Percentiles rank a stretch among this genome's conserved stretches.
Conservation (phyloP, 2,797 vertebrate genomes). For the Erethizon dorsatum region DNA sequence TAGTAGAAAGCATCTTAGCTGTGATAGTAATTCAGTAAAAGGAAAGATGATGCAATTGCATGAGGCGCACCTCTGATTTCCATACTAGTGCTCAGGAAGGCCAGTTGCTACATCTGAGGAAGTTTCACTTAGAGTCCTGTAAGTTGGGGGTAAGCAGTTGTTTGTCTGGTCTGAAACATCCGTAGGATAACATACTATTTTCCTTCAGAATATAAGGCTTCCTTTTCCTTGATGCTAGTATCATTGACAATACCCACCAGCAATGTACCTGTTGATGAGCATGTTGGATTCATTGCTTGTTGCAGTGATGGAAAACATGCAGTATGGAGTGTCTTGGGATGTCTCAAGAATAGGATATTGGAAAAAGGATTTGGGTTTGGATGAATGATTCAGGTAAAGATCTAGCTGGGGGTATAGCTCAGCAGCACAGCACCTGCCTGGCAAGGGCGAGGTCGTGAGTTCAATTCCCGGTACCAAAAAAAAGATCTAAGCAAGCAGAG, state of each 20-base stretch:
- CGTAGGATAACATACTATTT: neutral
- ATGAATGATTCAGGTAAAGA: neutral
- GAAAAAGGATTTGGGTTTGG: slow-evolving; percentile 35
- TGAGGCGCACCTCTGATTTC: neutral
- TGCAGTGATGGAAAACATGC: neutral
- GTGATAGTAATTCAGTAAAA: neutral
- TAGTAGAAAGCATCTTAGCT: neutral
- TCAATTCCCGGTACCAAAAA: too few species aligned
- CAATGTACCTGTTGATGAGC: neutral
- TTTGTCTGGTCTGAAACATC: neutral
- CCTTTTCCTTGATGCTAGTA: neutral
- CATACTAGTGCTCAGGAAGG: neutral
- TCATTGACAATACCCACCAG: neutral
- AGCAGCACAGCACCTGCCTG: too few species aligned
- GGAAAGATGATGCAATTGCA: neutral
- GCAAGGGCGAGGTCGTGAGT: too few species aligned
- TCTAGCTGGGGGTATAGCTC: too few species aligned
- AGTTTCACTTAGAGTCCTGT: neutral
- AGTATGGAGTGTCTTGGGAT: neutral
- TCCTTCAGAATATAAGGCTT: neutral
- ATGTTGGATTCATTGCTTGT: neutral
- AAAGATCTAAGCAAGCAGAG: neutral
- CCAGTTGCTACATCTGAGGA: neutral
- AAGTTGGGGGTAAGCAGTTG: neutral
- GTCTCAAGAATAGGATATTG: neutral